These are phyloP conservation scores for Electrona antarctica DNA, from an alignment of 2,113 vertebrate species.

Conservation along the genomic window DNA sequence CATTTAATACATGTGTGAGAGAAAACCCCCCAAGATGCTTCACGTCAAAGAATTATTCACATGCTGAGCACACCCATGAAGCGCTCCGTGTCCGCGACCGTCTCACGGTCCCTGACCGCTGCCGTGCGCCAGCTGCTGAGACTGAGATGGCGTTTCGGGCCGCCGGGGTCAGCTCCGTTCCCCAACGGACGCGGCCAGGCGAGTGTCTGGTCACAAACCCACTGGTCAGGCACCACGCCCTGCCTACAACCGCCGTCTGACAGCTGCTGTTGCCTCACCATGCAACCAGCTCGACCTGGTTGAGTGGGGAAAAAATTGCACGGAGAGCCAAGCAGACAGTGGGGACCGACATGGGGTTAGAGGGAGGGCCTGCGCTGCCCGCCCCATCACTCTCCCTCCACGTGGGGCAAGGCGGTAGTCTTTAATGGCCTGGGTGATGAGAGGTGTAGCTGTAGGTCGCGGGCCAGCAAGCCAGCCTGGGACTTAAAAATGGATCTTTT, in stretches of 20 bases:
- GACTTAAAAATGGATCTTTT: constrained; percentile 74
- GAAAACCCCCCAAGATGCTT: not conserved
- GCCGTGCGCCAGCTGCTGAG: too few relatives aligned
- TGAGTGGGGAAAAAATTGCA: constrained; percentile 59
- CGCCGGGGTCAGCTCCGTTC: too few relatives aligned
- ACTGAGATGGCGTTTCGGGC: too few relatives aligned
- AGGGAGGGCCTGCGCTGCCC: constrained; percentile 4
- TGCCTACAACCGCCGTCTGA: constrained; percentile 73
- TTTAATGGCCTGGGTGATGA: constrained; percentile 67
- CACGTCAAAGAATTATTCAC: too few relatives aligned
- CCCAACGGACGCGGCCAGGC: too few relatives aligned
- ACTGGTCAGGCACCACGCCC: constrained; percentile 70
- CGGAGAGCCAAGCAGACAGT: constrained; percentile 53
- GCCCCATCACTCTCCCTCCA: constrained; percentile 40
- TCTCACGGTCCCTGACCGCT: too few relatives aligned
- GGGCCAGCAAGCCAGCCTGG: constrained; percentile 53
- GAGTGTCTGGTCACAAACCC: constrained; percentile 10
- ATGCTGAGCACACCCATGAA: too few relatives aligned
- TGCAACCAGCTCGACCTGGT: constrained; percentile 37
- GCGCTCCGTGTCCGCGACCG: too few relatives aligned
- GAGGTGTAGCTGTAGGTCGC: constrained; percentile 69
- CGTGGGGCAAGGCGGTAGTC: constrained; percentile 32
- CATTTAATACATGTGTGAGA: constrained; percentile 26
- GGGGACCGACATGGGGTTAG: constrained; percentile 23
- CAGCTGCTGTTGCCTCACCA: constrained; percentile 69